A percentile compares a stretch with the other conserved stretches of the same genome.
phyloP scores from a whole-genome alignment of 2,797 vertebrate species.

The Enteromius radiatus region DNA sequence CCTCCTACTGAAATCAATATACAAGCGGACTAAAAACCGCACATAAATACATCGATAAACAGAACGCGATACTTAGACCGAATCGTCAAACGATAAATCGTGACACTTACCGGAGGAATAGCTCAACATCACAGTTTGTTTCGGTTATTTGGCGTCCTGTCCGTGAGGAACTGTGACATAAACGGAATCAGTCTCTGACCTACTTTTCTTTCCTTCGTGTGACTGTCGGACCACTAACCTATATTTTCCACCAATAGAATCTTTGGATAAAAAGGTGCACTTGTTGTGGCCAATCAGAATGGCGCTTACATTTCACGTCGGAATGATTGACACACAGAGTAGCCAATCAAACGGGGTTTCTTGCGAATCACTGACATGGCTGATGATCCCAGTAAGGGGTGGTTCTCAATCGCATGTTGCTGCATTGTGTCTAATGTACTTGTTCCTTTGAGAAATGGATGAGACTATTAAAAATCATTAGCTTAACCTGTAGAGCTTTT shows the following conservation, averaged over 20 bases:
- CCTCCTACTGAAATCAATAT: slow-evolving; percentile 56
- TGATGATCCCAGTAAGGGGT: slow-evolving; percentile 34
- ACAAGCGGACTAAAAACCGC: neutral
- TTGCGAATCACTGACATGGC: slow-evolving; percentile 44
- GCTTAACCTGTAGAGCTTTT: neutral
- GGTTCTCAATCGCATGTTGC: slow-evolving; percentile 34
- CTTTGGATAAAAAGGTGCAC: slow-evolving; percentile 61
- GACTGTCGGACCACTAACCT: slow-evolving; percentile 99
- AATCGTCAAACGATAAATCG: neutral
- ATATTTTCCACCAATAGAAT: slow-evolving; percentile 92
- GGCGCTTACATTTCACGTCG: neutral
- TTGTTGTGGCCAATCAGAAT: slow-evolving; percentile 72
- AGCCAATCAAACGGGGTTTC: slow-evolving; percentile 41
- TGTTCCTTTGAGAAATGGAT: neutral
- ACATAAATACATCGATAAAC: neutral
- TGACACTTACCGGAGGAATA: slow-evolving; percentile 50
- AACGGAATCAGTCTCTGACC: slow-evolving; percentile 93
- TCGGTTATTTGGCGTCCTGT: slow-evolving; percentile 38
- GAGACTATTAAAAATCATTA: neutral
- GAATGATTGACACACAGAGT: slow-evolving; percentile 58
- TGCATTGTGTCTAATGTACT: slow-evolving; percentile 11
- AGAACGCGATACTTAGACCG: neutral
- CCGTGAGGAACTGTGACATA: slow-evolving; percentile 77
- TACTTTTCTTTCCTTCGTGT: slow-evolving; percentile 94
- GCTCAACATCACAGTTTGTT: slow-evolving; percentile 42